A percentile compares a stretch with the other conserved stretches of the same genome.
Conservation (phyloP, 2,797 vertebrate genomes). For the Novumbra hubbsi region DNA sequence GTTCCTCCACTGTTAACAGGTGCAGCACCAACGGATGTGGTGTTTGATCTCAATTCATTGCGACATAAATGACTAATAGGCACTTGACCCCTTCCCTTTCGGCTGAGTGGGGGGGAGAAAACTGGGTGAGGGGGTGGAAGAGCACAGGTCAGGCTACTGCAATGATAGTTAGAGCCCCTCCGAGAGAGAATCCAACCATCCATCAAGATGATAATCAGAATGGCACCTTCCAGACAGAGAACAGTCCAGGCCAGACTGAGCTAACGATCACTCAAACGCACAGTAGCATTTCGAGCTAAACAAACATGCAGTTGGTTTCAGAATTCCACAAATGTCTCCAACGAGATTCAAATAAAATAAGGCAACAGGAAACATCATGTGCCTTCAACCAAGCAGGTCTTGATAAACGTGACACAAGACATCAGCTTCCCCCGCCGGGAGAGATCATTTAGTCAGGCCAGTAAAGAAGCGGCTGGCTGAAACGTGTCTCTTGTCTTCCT, state of each 20-base stretch:
- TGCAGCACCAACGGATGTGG: not conserved
- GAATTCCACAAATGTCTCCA: not conserved
- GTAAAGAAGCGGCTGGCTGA: not conserved
- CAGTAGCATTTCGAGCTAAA: not conserved
- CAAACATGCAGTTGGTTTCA: not conserved
- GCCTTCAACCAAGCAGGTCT: not conserved
- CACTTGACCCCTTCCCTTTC: not conserved
- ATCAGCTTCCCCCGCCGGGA: not conserved
- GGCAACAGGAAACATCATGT: not conserved
- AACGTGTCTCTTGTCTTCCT: not conserved
- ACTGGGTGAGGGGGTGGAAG: not conserved
- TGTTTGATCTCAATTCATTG: not conserved
- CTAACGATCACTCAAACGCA: not conserved
- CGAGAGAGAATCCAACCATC: not conserved
- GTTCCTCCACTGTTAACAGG: not conserved
- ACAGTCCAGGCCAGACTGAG: not conserved
- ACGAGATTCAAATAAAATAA: not conserved
- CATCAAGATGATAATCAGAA: not conserved
- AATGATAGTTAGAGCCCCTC: not conserved
- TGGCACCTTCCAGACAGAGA: not conserved
- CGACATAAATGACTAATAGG: not conserved
- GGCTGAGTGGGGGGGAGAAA: not conserved
- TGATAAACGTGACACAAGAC: not conserved
- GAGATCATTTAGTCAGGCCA: not conserved
- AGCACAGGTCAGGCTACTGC: not conserved